Evolutionary conservation across 2,113 vertebrate genomes (phyloP), one percentile per base, ranked within the genome.

Genomic region (Acinonyx jubatus): DNA sequence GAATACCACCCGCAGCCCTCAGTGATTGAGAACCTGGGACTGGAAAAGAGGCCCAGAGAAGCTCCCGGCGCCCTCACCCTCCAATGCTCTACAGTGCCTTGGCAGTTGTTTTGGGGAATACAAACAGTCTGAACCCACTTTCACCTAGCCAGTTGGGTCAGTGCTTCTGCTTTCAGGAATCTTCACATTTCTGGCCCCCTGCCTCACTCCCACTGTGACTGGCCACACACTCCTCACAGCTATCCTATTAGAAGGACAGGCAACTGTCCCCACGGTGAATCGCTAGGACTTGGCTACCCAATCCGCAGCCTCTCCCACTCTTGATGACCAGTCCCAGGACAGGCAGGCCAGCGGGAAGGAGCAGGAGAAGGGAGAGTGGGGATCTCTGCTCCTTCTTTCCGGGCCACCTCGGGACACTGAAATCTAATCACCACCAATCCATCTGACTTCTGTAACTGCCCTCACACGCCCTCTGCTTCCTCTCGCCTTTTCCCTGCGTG

Each of bases 401-500:
- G 0, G 80, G 73, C 27, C 55, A 73, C 23, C 19, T 8, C 36
- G 4, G 85, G 79, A 96, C 84, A 84, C 8, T 50, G 93, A 90
- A 89, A 76, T 85, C 95, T 69, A 68, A 87, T 86, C 61, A 71
- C 31, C 33, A 71, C 18, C 25, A 63, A 48, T 71, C 65, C 36
- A 79, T 48, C 33, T 0, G 31, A 86, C n/a, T 95, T 93, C 65
- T 79, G 29, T 63, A 82, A 68, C 55, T 99, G 94, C 80, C 96
- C 92, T 97, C 88, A 85, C 98, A 27, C 79, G 97, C 48, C 97
- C 97, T 95, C 80, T 38, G 88, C 96, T 96, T 82, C 80, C 89
- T 89, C 92, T 92, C 48, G 18, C 93, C 84, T 94, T 89, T 96
- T 96, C 78, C 80, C 86, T 74, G 15, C 48, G 16, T 79, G 33